Percentiles rank a stretch among this genome's conserved stretches.
Conservation (phyloP, 2,888 invertebrate genomes). For the Gortyna flavago region DNA sequence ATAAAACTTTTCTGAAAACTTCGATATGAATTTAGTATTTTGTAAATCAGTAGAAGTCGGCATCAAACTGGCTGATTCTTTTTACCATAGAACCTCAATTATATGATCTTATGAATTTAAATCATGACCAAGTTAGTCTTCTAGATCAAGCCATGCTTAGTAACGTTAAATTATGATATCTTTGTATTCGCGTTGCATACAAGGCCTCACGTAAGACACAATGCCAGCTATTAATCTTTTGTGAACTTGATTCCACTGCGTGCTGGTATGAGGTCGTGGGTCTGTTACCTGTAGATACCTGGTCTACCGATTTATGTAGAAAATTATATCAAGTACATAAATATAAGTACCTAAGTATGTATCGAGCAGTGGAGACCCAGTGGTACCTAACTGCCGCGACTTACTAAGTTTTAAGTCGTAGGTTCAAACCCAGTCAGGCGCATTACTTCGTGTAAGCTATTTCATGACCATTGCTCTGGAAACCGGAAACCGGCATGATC, state of each 20-base stretch:
- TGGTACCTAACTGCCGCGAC: no score
- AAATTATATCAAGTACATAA: background rate
- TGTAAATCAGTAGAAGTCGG: background rate
- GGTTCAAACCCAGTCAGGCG: no score
- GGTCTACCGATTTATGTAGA: background rate
- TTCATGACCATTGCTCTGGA: no score
- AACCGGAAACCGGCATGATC: no score
- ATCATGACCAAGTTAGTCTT: constrained; percentile 9
- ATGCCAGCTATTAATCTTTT: constrained; percentile 54
- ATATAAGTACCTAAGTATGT: background rate
- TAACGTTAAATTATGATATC: constrained; percentile 34
- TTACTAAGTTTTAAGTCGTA: no score
- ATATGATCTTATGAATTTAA: constrained; percentile 31
- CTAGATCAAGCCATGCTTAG: constrained; percentile 28
- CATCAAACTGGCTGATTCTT: background rate
- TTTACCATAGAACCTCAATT: constrained; percentile 12
- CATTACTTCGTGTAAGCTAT: no score
- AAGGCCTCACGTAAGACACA: constrained; percentile 58
- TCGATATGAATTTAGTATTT: background rate
- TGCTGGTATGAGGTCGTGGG: constrained; percentile 30
- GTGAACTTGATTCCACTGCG: constrained; percentile 63
- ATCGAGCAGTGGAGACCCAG: no score
- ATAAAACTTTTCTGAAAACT: no score
- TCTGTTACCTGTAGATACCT: constrained; percentile 10
- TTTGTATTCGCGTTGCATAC: constrained; percentile 59